These are phyloP conservation scores for Drosophila sordidula DNA, from an alignment of 2,888 invertebrate species.

Conservation along the genomic window DNA sequence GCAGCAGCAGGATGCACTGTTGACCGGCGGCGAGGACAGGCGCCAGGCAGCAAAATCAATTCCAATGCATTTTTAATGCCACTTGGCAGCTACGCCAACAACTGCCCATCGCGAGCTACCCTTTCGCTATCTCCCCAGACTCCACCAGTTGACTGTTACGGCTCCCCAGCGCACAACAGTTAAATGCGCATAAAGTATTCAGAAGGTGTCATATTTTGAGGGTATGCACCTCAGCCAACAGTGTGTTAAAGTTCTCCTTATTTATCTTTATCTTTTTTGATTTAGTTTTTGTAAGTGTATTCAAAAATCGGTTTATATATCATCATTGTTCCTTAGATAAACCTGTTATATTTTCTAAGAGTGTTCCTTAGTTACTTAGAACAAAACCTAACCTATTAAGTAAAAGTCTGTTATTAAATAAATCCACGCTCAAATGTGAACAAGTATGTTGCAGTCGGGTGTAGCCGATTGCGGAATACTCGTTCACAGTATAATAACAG, in stretches of 20 bases:
- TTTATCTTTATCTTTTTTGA: background rate
- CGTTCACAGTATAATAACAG: no score
- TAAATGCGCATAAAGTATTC: conserved; percentile 11
- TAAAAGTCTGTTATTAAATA: background rate
- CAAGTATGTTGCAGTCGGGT: no score
- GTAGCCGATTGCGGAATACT: no score
- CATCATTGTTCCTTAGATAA: no score
- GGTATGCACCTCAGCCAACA: background rate
- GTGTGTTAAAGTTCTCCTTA: background rate
- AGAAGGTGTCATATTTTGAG: conserved; percentile 4
- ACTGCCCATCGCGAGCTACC: background rate
- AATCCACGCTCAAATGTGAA: background rate
- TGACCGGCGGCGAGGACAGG: conserved; percentile 6
- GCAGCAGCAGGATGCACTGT: background rate
- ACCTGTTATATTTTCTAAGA: background rate
- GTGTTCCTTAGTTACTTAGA: background rate
- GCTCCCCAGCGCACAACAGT: conserved; percentile 1
- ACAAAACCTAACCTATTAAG: background rate
- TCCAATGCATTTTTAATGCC: conserved; percentile 58
- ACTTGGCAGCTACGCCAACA: conserved; percentile 8
- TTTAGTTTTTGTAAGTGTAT: background rate
- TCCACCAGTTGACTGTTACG: background rate
- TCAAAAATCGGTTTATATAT: no score
- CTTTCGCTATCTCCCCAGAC: no score
- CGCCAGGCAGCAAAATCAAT: conserved; percentile 46